A percentile compares a stretch with the other conserved stretches of the same genome.
Evolutionary conservation across 2,888 invertebrate genomes (phyloP).

Genomic region (Peribatodes rhomboidaria): DNA sequence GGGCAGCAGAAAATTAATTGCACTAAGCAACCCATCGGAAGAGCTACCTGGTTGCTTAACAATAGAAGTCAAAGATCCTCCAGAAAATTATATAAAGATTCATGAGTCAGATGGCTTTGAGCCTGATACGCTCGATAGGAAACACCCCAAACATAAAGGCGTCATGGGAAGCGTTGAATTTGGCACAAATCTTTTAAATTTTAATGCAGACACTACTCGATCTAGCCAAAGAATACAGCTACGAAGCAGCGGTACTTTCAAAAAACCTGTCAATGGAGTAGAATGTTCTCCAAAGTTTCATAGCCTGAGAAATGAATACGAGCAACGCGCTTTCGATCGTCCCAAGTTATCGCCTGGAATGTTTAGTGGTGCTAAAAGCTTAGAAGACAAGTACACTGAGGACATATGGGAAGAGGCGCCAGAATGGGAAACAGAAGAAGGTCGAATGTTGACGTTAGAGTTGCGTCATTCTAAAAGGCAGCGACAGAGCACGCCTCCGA

Average conservation of each 20-base stretch:
- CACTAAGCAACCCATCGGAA: conserved; percentile 75
- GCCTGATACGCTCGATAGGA: conserved; percentile 94
- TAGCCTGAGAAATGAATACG: conserved; percentile 91
- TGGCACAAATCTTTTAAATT: conserved; percentile 70
- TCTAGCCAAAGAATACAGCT: conserved; percentile 86
- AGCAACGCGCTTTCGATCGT: conserved; percentile 84
- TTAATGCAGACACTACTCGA: conserved; percentile 58
- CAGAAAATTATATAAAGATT: conserved; percentile 91
- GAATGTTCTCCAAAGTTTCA: conserved; percentile 84
- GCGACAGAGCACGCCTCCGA: conserved; percentile 86
- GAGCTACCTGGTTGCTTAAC: conserved; percentile 93
- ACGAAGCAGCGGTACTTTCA: conserved; percentile 90
- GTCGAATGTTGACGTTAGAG: conserved; percentile 90
- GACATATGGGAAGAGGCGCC: conserved; percentile 69
- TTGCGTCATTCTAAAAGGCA: conserved; percentile 91
- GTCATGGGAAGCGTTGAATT: conserved; percentile 63
- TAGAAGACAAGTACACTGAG: conserved; percentile 61
- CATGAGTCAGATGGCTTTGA: conserved; percentile 94
- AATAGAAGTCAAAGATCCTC: conserved; percentile 94
- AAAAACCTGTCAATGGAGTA: conserved; percentile 77
- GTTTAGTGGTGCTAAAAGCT: conserved; percentile 67
- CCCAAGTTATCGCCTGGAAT: conserved; percentile 68
- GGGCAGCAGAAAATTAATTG: conserved; percentile 85
- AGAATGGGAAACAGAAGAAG: conserved; percentile 84
- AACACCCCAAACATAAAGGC: conserved; percentile 85